These are phyloP conservation scores for Stomatorhinus walkeri DNA, from an alignment of 2,797 vertebrate genomes.

Conservation along the genomic window DNA sequence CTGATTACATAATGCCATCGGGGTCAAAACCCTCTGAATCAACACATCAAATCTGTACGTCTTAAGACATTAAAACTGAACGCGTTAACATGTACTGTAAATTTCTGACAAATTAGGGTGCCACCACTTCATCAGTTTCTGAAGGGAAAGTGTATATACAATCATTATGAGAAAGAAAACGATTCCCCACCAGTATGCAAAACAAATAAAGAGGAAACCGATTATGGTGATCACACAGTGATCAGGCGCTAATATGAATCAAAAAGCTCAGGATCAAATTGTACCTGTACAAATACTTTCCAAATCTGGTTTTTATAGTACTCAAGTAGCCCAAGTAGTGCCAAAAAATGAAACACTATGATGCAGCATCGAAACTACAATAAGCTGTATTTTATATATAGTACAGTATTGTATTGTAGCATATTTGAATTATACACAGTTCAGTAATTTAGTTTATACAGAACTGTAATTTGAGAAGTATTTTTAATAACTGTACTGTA, in stretches of 20 bases:
- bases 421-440: no score
- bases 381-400: background rate
- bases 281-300: no score
- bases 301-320: background rate
- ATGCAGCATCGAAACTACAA: background rate
- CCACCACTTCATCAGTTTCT: background rate
- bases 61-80: background rate
- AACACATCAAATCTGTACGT: background rate
- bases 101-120: background rate
- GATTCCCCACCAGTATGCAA: background rate
- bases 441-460: no score
- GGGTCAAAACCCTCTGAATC: background rate
- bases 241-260: no score
- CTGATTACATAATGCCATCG: background rate
- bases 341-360: background rate
- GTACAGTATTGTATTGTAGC: no score
- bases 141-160: background rate
- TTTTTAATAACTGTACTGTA: background rate
- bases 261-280: no score
- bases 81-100: no score
- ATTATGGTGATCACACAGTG: background rate
- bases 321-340: background rate
- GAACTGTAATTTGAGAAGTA: background rate
- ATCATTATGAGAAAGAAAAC: background rate
- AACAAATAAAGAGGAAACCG: no score